A percentile compares a stretch with the other conserved stretches of the same genome.
These are phyloP conservation scores for Silurus aristotelis DNA, from an alignment of 2,797 vertebrate species.

Conservation along the genomic window DNA sequence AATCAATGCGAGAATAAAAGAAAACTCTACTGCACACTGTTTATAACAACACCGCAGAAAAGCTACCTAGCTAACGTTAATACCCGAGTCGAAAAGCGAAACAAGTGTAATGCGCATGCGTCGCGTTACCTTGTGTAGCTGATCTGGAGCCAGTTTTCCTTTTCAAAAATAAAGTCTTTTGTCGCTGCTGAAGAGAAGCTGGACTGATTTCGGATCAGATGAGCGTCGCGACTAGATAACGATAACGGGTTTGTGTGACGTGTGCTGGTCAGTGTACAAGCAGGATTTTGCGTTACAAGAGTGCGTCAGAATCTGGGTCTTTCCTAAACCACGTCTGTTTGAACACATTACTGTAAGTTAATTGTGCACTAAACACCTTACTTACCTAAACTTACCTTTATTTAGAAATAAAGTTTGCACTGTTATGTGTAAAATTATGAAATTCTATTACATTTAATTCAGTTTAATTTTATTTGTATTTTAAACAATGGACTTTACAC, in stretches of 20 bases:
- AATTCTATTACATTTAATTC: neutral
- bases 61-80: constrained; percentile 28
- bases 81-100: constrained; percentile 48
- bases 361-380: neutral
- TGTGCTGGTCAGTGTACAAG: neutral
- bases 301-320: neutral
- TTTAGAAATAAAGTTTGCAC: neutral
- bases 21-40: neutral
- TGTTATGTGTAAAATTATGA: neutral
- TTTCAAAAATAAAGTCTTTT: neutral
- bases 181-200: neutral
- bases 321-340: neutral
- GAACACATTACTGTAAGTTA: neutral
- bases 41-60: neutral
- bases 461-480: too few species aligned
- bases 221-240: neutral
- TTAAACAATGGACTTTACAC: too few species aligned
- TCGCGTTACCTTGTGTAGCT: neutral
- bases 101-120: constrained; percentile 43
- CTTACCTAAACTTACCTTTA: neutral
- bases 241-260: neutral
- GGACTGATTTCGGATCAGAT: constrained; percentile 27
- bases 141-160: constrained; percentile 25
- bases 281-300: neutral
- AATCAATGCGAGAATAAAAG: constrained; percentile 1